These are phyloP conservation scores for Zaprionus inermis DNA, from an alignment of 1,140 invertebrate species.

Conservation along the genomic window DNA sequence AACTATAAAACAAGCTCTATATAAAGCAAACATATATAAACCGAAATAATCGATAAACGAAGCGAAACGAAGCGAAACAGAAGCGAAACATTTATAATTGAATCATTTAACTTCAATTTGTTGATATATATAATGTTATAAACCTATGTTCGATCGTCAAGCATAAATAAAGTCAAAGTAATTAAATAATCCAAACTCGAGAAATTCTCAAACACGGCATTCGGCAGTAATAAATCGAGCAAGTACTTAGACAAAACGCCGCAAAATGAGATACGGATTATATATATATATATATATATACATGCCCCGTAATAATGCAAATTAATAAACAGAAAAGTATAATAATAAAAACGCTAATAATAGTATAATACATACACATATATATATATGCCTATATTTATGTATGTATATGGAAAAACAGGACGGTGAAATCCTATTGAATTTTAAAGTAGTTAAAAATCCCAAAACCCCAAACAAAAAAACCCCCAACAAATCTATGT, in stretches of 20 bases:
- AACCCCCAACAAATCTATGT: conserved; percentile 60
- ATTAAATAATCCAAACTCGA: conserved; percentile 18
- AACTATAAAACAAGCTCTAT: conserved; percentile 16
- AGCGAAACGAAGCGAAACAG: conserved; percentile 33
- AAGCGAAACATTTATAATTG: conserved; percentile 58
- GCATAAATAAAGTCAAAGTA: conserved; percentile 30
- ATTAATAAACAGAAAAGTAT: conserved; percentile 15
- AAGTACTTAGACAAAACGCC: conserved; percentile 34
- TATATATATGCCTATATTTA: conserved; percentile 25
- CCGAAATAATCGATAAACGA: conserved; percentile 38
- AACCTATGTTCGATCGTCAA: conserved; percentile 40
- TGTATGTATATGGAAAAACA: conserved; percentile 50
- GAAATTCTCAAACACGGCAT: conserved; percentile 23
- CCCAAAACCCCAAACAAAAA: not conserved
- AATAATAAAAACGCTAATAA: conserved; percentile 28
- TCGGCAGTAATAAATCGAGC: conserved; percentile 57
- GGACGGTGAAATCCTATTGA: conserved; percentile 78
- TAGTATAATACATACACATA: conserved; percentile 35
- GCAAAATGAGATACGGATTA: conserved; percentile 25
- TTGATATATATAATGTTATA: conserved; percentile 63
- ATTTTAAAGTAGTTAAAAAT: conserved; percentile 75
- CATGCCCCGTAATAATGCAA: not conserved
- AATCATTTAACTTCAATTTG: conserved; percentile 67
- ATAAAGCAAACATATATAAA: conserved; percentile 13
- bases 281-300: conserved; percentile 26